These are phyloP conservation scores for Centruroides vittatus DNA, from an alignment of 1,140 invertebrate species.

Conservation along the genomic window DNA sequence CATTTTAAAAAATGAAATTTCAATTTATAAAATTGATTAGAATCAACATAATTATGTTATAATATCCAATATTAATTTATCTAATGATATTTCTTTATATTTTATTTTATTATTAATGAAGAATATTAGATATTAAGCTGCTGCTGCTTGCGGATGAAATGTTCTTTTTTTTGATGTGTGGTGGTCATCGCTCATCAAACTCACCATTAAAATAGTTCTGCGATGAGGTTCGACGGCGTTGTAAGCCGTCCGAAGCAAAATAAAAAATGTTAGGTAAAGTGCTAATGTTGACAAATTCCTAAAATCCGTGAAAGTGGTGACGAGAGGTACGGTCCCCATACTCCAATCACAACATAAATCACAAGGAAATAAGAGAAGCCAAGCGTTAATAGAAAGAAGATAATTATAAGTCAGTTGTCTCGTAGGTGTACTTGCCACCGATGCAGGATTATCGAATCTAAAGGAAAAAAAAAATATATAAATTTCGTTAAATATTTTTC, in stretches of 20 bases:
- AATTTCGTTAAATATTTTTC: no score
- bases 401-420: constrained; percentile 89
- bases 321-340: constrained; percentile 84
- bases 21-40: no score
- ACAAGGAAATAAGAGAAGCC: constrained; percentile 74
- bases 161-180: no score
- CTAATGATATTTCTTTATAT: no score
- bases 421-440: constrained; percentile 53
- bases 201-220: constrained; percentile 66
- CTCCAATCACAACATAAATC: constrained; percentile 95
- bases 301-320: constrained; percentile 58
- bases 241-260: constrained; percentile 48
- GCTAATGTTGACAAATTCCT: constrained; percentile 67
- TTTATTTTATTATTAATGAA: no score
- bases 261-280: constrained; percentile 45
- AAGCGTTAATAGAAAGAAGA: constrained; percentile 73
- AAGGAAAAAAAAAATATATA: neutral
- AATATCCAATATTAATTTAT: no score
- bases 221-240: constrained; percentile 48
- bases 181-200: no score
- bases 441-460: constrained; percentile 67
- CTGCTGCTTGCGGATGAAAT: no score
- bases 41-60: no score
- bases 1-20: no score
- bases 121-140: no score